Conservation (phyloP, 2,797 vertebrate genomes). For the Heteromormyrus szaboi region DNA sequence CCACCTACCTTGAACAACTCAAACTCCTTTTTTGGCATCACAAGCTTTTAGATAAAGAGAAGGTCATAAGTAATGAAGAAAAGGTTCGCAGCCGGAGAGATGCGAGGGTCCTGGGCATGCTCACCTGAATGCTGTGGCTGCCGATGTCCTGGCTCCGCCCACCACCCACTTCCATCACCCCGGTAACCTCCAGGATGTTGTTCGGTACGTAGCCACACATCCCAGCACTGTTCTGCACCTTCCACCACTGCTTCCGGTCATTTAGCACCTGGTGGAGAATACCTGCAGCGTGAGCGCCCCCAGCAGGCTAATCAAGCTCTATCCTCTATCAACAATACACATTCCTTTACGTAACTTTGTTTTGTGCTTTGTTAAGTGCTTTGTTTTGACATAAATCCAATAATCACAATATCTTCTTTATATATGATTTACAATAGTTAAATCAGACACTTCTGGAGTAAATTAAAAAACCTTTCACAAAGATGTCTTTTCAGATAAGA, state of each 20-base stretch:
- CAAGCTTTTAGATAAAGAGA: constrained; percentile 64
- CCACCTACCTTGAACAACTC: constrained; percentile 93
- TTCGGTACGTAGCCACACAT: constrained; percentile 89
- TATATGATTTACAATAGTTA: background rate
- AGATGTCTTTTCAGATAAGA: background rate
- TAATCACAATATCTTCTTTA: background rate
- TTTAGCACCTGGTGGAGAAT: constrained; percentile 76
- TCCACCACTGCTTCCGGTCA: constrained; percentile 97
- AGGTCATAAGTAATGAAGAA: constrained; percentile 16
- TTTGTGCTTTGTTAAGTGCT: no score
- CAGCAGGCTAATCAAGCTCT: background rate
- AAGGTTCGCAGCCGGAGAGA: background rate
- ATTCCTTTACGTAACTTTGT: background rate
- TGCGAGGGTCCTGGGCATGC: background rate
- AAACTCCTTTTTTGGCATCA: constrained; percentile 99
- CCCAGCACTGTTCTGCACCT: constrained; percentile 75
- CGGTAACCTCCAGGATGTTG: constrained; percentile 84
- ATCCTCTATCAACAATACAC: background rate
- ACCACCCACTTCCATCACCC: constrained; percentile 56
- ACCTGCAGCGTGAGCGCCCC: background rate
- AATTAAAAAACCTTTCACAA: background rate
- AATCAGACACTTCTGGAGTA: background rate
- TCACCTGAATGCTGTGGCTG: constrained; percentile 87
- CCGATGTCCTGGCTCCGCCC: constrained; percentile 72
- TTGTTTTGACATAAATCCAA: background rate